Conservation (phyloP, 2,797 vertebrate genomes). For the Takifugu ocellatus region DNA sequence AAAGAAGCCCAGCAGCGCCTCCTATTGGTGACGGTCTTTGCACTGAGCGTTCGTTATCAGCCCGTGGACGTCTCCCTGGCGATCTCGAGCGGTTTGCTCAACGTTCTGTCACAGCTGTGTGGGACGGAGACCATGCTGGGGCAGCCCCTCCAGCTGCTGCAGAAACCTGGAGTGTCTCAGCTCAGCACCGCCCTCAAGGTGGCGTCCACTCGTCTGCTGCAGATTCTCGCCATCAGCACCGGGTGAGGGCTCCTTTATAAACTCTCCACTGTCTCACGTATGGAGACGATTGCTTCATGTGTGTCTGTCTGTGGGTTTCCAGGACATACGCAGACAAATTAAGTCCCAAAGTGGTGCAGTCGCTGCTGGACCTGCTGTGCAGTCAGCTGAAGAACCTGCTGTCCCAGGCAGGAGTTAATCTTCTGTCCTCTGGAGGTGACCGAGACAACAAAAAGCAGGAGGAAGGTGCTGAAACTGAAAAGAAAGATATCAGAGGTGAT, state of each 20-base stretch:
- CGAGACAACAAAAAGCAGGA: conserved; percentile 80
- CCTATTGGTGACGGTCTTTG: conserved; percentile 94
- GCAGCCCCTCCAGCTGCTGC: conserved; percentile 90
- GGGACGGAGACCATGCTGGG: conserved; percentile 95
- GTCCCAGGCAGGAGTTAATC: conserved; percentile 86
- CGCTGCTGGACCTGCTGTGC: conserved; percentile 93
- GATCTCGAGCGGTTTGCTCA: conserved; percentile 91
- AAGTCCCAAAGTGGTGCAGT: conserved; percentile 95
- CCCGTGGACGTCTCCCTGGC: conserved; percentile 95
- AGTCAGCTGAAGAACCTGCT: conserved; percentile 96
- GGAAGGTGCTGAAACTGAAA: conserved; percentile 81
- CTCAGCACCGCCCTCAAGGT: conserved; percentile 96
- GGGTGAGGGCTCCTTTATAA: conserved; percentile 73
- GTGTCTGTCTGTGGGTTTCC: conserved; percentile 15
- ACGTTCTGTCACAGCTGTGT: conserved; percentile 92
- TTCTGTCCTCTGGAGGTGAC: conserved; percentile 76
- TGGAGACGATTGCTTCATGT: not conserved
- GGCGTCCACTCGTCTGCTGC: conserved; percentile 92
- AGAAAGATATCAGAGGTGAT: conserved; percentile 91
- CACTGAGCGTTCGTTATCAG: conserved; percentile 95
- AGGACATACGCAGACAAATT: conserved; percentile 96
- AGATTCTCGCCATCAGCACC: conserved; percentile 97
- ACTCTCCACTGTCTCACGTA: not conserved
- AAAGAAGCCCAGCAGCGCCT: conserved; percentile 95
- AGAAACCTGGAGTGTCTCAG: conserved; percentile 91